These are phyloP conservation scores for Himalopsyche japonica DNA, from an alignment of 2,888 invertebrate genomes.

Conservation along the genomic window DNA sequence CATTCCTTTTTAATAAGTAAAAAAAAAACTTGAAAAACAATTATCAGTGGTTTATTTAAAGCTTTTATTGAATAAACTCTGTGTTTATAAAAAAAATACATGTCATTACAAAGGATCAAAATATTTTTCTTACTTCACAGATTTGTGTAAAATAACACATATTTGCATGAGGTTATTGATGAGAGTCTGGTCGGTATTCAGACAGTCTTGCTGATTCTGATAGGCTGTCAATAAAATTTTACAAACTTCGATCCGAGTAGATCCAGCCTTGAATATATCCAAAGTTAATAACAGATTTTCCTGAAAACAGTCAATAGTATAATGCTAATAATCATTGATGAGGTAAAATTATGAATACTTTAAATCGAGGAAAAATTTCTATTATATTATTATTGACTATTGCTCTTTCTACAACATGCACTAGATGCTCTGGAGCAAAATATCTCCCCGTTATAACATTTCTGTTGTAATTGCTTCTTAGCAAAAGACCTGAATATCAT, in stretches of 20 bases:
- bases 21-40: too few relatives aligned
- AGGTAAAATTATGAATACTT: too few relatives aligned
- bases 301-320: constrained; percentile 50
- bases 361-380: too few relatives aligned
- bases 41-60: not conserved
- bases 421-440: too few relatives aligned
- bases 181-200: constrained; percentile 81
- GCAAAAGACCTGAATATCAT: too few relatives aligned
- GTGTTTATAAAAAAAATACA: not conserved
- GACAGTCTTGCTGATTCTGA: constrained; percentile 51
- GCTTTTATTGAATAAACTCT: not conserved
- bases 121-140: constrained; percentile 73
- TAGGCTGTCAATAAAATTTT: constrained; percentile 76
- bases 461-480: too few relatives aligned
- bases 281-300: constrained; percentile 89
- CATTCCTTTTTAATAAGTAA: too few relatives aligned
- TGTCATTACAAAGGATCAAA: not conserved
- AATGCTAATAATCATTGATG: too few relatives aligned
- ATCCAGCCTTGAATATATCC: constrained; percentile 87
- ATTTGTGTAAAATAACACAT: constrained; percentile 88
- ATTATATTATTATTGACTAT: too few relatives aligned
- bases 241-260: constrained; percentile 79
- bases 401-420: too few relatives aligned
- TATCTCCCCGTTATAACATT: too few relatives aligned
- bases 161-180: constrained; percentile 88